Percentiles rank a stretch among this genome's conserved stretches.
These are phyloP conservation scores for Lacerta bilineata DNA, from an alignment of 2,797 vertebrate genomes.

Conservation along the genomic window DNA sequence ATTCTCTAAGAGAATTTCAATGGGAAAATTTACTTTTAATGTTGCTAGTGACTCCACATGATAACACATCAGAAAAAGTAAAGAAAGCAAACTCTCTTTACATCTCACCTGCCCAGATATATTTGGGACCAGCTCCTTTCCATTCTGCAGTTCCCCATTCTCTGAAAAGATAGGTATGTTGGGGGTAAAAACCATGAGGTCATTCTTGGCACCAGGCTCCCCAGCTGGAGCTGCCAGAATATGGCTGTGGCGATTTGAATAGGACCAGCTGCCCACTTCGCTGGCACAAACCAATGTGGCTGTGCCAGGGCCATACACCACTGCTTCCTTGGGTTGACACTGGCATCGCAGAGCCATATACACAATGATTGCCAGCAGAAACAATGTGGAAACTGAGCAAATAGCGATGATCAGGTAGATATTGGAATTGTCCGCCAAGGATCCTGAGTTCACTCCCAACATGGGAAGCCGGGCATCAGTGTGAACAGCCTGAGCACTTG, in stretches of 20 bases:
- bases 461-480: conserved; percentile 25
- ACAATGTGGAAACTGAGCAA: conserved; percentile 69
- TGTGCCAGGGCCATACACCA: conserved; percentile 34
- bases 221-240: conserved; percentile 64
- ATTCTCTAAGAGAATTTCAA: neutral
- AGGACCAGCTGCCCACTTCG: conserved; percentile 74
- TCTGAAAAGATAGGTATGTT: conserved; percentile 21
- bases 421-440: conserved; percentile 38
- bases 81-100: neutral
- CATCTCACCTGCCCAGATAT: conserved; percentile 21
- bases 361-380: conserved; percentile 69
- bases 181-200: conserved; percentile 73
- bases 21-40: neutral
- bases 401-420: conserved; percentile 70
- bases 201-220: conserved; percentile 63
- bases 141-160: neutral
- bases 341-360: conserved; percentile 48
- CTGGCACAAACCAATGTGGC: conserved; percentile 66
- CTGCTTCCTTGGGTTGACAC: conserved; percentile 23
- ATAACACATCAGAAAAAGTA: neutral
- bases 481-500: conserved; percentile 60
- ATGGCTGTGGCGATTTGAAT: conserved; percentile 68
- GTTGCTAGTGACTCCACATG: neutral
- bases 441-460: neutral
- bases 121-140: neutral